A percentile compares a stretch with the other conserved stretches of the same genome.
Evolutionary conservation across 2,113 vertebrate species (phyloP).

Genomic region (Aptenodytes forsteri): DNA sequence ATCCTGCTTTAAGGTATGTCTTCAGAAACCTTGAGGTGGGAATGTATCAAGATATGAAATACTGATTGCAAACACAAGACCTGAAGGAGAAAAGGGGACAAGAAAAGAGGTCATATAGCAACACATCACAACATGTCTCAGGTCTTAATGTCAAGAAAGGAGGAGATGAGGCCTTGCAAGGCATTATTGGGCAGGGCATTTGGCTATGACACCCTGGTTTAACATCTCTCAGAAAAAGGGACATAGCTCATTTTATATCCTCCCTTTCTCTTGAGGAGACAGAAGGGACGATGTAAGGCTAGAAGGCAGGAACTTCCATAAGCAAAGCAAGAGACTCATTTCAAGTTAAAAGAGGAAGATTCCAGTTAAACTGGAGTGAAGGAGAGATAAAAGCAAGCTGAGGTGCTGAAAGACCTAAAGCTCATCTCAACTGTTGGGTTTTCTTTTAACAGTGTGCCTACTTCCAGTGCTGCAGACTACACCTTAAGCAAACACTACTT

Average conservation of each 20-base stretch:
- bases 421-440: neutral
- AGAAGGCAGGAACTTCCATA: neutral
- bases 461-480: neutral
- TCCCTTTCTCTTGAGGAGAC: neutral
- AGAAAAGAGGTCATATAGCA: neutral
- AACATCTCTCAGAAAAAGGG: neutral
- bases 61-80: neutral
- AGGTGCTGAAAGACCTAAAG: neutral
- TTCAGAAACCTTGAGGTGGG: neutral
- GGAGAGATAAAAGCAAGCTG: neutral
- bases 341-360: neutral
- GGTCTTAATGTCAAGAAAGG: neutral
- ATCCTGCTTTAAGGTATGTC: neutral
- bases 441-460: neutral
- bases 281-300: neutral
- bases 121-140: rapidly evolving
- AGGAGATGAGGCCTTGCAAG: neutral
- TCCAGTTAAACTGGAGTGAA: neutral
- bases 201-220: neutral
- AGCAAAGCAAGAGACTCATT: neutral
- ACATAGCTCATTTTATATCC: neutral
- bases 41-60: neutral
- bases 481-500: neutral
- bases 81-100: neutral
- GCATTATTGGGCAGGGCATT: neutral